Conservation (phyloP, 2,888 invertebrate genomes). For the Lithosia quadra region DNA sequence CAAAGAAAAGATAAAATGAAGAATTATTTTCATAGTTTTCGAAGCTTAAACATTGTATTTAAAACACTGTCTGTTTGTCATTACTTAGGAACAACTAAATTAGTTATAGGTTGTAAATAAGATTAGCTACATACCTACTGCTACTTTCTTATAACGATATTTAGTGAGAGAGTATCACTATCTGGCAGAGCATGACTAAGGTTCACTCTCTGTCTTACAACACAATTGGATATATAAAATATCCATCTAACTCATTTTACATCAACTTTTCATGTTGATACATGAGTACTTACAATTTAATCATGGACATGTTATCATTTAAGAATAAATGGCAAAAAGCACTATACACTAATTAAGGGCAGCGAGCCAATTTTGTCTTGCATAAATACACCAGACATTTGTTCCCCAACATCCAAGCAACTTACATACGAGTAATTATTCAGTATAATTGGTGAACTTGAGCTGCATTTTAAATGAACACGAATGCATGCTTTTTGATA, state of each 20-base stretch:
- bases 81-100: no score
- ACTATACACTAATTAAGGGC: conserved; percentile 39
- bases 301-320: not conserved
- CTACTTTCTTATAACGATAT: no score
- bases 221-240: not conserved
- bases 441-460: conserved; percentile 50
- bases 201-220: no score
- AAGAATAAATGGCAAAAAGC: not conserved
- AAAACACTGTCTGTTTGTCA: no score
- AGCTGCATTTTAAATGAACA: conserved; percentile 56
- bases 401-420: conserved; percentile 37
- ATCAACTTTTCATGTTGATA: not conserved
- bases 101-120: no score
- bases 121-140: no score
- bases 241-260: not conserved
- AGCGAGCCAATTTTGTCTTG: conserved; percentile 37
- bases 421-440: conserved; percentile 31
- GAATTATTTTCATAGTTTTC: no score
- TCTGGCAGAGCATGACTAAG: no score
- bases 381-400: conserved; percentile 36
- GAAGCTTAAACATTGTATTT: no score
- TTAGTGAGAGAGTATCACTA: no score
- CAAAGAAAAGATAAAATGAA: no score
- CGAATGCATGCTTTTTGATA: conserved; percentile 43
- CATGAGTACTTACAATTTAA: not conserved